Conservation (phyloP, 1,140 invertebrate genomes). For the Onthophagus taurus region DNA sequence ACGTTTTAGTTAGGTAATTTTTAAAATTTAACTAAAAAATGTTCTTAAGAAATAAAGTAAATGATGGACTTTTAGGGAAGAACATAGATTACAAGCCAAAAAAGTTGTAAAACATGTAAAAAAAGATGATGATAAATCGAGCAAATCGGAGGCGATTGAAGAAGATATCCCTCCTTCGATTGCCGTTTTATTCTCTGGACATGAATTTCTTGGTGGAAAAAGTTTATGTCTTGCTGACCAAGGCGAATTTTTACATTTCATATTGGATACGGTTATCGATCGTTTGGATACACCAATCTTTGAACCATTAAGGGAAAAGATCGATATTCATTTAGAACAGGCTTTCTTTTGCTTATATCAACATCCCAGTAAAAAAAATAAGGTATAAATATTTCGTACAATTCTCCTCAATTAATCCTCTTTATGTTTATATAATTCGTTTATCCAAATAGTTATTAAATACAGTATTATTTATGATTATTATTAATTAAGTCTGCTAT, state of each 20-base stretch:
- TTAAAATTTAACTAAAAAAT: neutral
- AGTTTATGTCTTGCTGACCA: slow-evolving; percentile 68
- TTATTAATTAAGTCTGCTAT: neutral
- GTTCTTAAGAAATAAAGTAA: neutral
- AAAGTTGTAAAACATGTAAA: slow-evolving; percentile 29
- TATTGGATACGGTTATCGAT: slow-evolving; percentile 61
- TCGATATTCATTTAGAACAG: slow-evolving; percentile 73
- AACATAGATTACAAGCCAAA: slow-evolving; percentile 42
- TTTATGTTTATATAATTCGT: too few relatives aligned
- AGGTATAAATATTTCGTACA: slow-evolving; percentile 31
- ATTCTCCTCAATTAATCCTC: too few relatives aligned
- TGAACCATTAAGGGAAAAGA: slow-evolving; percentile 40
- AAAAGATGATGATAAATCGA: slow-evolving; percentile 20
- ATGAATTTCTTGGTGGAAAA: slow-evolving; percentile 55
- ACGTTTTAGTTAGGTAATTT: slow-evolving; percentile 56
- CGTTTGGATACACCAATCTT: slow-evolving; percentile 51
- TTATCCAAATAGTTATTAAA: too few relatives aligned
- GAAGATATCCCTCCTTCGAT: slow-evolving; percentile 61
- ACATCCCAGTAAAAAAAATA: slow-evolving; percentile 70
- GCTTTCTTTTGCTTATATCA: slow-evolving; percentile 82
- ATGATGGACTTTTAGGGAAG: slow-evolving; percentile 31
- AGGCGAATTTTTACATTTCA: slow-evolving; percentile 68
- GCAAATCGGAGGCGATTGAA: slow-evolving; percentile 34
- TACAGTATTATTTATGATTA: neutral
- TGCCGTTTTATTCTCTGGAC: slow-evolving; percentile 69